These are phyloP conservation scores for Forbesichthys agassizii DNA, from an alignment of 2,113 vertebrate species.

Conservation along the genomic window DNA sequence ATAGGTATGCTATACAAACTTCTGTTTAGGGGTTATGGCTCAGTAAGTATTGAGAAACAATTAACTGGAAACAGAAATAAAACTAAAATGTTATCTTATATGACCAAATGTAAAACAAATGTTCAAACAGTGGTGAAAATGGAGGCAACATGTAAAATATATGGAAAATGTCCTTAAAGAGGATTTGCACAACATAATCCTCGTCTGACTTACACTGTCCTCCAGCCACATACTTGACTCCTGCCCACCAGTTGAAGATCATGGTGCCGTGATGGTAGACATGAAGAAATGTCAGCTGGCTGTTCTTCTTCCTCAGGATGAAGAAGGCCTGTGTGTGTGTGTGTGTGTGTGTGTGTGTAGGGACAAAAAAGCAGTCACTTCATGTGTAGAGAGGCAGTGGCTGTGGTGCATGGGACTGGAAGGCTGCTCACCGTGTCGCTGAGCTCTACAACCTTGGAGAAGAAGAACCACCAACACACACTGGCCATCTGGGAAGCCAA, in stretches of 20 bases:
- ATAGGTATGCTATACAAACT: neutral
- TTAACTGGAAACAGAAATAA: neutral
- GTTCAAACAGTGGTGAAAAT: too few species aligned
- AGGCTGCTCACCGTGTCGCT: constrained; percentile 64
- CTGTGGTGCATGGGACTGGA: neutral
- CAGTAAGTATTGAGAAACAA: too few species aligned
- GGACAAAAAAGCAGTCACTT: neutral
- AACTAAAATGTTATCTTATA: neutral
- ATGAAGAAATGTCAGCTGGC: constrained; percentile 82
- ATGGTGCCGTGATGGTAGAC: constrained; percentile 83
- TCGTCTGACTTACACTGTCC: constrained; percentile 77
- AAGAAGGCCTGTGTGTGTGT: constrained; percentile 77
- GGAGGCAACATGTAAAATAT: neutral
- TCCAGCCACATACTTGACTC: constrained; percentile 81
- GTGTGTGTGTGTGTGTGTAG: neutral
- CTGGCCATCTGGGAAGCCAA: constrained; percentile 80
- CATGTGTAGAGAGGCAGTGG: too few species aligned
- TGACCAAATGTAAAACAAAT: too few species aligned
- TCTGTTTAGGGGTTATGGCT: too few species aligned
- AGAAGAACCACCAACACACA: constrained; percentile 80
- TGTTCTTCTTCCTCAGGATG: constrained; percentile 82
- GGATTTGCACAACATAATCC: neutral
- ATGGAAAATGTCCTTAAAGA: neutral
- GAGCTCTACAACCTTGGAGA: constrained; percentile 79
- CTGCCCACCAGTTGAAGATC: constrained; percentile 83